These are phyloP conservation scores for Leptopilina myrica DNA, from an alignment of 2,888 invertebrate species.

Conservation along the genomic window DNA sequence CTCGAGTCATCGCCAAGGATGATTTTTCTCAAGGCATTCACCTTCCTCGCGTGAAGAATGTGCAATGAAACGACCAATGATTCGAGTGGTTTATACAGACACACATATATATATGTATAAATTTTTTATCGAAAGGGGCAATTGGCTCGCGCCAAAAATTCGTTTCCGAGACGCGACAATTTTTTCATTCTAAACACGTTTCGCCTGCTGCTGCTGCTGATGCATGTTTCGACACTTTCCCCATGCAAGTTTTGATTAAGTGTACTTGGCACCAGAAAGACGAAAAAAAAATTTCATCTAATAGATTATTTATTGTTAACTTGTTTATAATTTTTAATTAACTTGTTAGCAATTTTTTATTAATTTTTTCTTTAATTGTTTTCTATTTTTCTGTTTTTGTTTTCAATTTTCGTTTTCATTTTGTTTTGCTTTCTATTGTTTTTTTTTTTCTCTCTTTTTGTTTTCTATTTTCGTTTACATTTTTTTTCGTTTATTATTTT, in stretches of 20 bases:
- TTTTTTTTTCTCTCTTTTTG: too few species aligned
- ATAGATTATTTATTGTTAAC: background rate
- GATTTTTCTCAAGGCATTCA: slow-evolving; percentile 44
- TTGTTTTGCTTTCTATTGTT: too few species aligned
- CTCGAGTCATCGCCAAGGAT: background rate
- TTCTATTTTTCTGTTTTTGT: too few species aligned
- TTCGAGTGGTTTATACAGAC: too few species aligned
- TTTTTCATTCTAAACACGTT: slow-evolving; percentile 65
- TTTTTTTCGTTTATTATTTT: background rate
- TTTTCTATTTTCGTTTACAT: too few species aligned
- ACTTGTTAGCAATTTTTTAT: too few species aligned
- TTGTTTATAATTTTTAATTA: background rate
- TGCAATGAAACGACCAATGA: slow-evolving; percentile 49
- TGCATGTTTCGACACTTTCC: slow-evolving; percentile 37
- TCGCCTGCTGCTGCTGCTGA: slow-evolving; percentile 39
- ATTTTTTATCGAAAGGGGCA: slow-evolving; percentile 40
- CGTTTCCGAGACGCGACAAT: slow-evolving; percentile 48
- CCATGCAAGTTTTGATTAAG: slow-evolving; percentile 2
- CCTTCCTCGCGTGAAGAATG: slow-evolving; percentile 47
- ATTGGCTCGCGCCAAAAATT: slow-evolving; percentile 50
- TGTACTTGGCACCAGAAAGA: background rate
- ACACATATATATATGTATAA: slow-evolving; percentile 4
- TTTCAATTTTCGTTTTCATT: too few species aligned
- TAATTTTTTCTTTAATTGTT: too few species aligned
- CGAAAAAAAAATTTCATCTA: slow-evolving; percentile 8